Conservation (phyloP, 2,888 invertebrate genomes). For the Ceramica pisi region DNA sequence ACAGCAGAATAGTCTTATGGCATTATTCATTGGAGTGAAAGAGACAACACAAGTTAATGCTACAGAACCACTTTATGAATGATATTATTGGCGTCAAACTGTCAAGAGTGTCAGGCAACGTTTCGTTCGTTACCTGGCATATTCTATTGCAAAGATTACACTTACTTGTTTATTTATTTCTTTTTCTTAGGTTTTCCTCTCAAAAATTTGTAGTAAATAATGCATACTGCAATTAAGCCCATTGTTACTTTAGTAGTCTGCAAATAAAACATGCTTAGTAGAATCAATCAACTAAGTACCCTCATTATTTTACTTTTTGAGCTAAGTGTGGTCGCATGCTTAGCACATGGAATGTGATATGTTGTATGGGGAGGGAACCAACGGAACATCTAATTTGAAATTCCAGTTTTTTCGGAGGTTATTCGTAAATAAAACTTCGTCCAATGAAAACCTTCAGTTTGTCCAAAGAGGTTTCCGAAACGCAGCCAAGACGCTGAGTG, state of each 20-base stretch:
- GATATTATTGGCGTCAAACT: neutral
- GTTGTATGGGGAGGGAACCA: too few relatives aligned
- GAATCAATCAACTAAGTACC: neutral
- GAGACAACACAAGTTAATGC: conserved; percentile 53
- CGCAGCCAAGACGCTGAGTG: too few relatives aligned
- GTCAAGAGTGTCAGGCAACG: conserved; percentile 38
- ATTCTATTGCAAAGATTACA: neutral
- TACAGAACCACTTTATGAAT: neutral
- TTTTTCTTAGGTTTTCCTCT: conserved; percentile 72
- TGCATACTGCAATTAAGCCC: conserved; percentile 75
- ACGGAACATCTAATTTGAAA: too few relatives aligned
- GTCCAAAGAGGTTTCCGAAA: too few relatives aligned
- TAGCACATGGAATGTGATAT: too few relatives aligned
- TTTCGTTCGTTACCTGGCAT: conserved; percentile 29
- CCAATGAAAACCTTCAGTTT: too few relatives aligned
- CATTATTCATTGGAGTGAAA: conserved; percentile 15
- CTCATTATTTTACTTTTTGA: too few relatives aligned
- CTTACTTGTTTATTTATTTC: conserved; percentile 23
- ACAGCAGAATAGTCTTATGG: conserved; percentile 55
- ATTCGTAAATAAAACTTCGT: too few relatives aligned
- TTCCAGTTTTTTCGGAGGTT: too few relatives aligned
- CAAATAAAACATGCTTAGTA: conserved; percentile 39
- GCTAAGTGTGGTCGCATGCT: too few relatives aligned
- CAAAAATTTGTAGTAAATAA: conserved; percentile 81
- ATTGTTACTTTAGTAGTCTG: conserved; percentile 87